These are phyloP conservation scores for Phylloscopus trochiloides DNA, from an alignment of 2,113 vertebrate species.

Conservation along the genomic window DNA sequence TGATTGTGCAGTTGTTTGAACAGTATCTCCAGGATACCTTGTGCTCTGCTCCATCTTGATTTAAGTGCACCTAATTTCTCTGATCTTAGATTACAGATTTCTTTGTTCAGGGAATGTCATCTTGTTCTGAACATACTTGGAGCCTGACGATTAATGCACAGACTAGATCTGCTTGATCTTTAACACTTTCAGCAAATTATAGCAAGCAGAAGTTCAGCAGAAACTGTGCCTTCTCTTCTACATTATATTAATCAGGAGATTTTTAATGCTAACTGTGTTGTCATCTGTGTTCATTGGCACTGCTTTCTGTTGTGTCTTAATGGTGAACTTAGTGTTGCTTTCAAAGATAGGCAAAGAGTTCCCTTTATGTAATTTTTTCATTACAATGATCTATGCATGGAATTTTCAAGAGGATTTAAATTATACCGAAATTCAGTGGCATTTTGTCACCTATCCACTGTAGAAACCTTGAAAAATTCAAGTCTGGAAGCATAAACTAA, in stretches of 20 bases:
- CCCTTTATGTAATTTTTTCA: background rate
- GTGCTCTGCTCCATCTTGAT: background rate
- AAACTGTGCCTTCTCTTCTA: background rate
- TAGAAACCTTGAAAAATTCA: background rate
- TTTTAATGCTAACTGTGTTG: background rate
- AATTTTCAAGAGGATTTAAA: background rate
- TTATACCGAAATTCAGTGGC: background rate
- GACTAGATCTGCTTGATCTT: background rate
- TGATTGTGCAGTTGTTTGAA: background rate
- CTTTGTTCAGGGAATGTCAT: conserved; percentile 41
- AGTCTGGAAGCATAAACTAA: background rate
- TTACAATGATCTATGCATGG: background rate
- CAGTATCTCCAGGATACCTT: background rate
- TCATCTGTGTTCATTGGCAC: background rate
- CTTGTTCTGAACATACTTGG: background rate
- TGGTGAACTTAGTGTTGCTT: background rate
- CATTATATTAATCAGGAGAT: background rate
- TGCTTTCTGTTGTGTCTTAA: background rate
- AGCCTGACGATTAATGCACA: background rate
- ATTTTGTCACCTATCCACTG: background rate
- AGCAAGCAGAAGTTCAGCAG: background rate
- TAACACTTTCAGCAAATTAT: background rate
- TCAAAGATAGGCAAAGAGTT: background rate
- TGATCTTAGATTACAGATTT: conserved; percentile 34
- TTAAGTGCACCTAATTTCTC: background rate